Evolutionary conservation across 1,140 invertebrate genomes (phyloP).

Genomic region (Heliconius hewitsoni): DNA sequence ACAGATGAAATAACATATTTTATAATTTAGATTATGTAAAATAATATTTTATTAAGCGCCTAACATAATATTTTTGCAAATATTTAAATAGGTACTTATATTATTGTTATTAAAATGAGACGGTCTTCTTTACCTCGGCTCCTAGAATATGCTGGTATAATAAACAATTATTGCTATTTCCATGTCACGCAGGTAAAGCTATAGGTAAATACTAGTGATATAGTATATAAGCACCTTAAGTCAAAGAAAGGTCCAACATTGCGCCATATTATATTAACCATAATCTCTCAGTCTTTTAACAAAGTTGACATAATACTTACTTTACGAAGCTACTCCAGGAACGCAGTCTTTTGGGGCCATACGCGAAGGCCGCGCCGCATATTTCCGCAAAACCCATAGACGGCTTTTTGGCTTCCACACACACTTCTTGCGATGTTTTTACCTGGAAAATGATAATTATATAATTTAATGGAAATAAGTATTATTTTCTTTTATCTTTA

Average conservation of each 20-base stretch:
- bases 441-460: slow-evolving; percentile 72
- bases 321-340: slow-evolving; percentile 83
- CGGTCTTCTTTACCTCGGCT: too few relatives aligned
- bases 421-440: slow-evolving; percentile 86
- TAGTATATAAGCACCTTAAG: too few relatives aligned
- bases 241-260: neutral
- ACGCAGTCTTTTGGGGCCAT: slow-evolving; percentile 84
- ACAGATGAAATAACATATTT: too few relatives aligned
- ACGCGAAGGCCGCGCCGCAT: slow-evolving; percentile 87
- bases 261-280: neutral
- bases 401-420: slow-evolving; percentile 84
- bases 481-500: too few relatives aligned
- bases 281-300: neutral
- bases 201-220: too few relatives aligned
- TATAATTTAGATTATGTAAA: too few relatives aligned
- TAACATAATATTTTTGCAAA: neutral
- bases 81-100: neutral
- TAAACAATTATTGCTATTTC: too few relatives aligned
- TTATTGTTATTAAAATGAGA: neutral
- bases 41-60: neutral
- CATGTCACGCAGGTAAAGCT: too few relatives aligned
- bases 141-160: too few relatives aligned
- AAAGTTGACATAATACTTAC: slow-evolving; percentile 51
- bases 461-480: too few relatives aligned
- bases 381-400: slow-evolving; percentile 89